Evolutionary conservation across 30 jellyfish, hydroid and myxozoan genomes (phyloP).

Genomic region (Catostylus mosaicus): DNA sequence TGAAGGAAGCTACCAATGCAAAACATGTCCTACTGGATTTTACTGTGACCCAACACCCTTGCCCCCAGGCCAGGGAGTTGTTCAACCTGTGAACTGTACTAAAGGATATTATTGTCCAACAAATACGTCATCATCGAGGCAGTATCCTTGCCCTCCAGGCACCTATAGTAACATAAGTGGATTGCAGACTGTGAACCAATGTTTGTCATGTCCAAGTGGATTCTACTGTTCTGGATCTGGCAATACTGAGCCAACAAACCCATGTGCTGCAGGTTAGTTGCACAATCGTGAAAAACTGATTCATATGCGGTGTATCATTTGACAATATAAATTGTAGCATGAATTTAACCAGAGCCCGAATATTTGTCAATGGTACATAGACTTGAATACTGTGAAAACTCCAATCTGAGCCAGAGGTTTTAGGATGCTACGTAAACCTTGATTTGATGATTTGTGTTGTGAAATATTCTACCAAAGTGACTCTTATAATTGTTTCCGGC

Average conservation of each 20-base stretch:
- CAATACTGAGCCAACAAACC: conserved; percentile 78
- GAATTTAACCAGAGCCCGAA: too few relatives aligned
- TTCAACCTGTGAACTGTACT: conserved; percentile 81
- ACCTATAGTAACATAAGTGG: conserved; percentile 83
- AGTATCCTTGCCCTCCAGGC: conserved; percentile 96
- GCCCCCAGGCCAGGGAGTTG: conserved; percentile 86
- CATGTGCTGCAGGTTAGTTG: conserved; percentile 91
- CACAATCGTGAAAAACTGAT: background rate
- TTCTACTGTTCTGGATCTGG: conserved; percentile 89
- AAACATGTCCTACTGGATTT: conserved; percentile 87
- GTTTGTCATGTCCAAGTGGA: conserved; percentile 88
- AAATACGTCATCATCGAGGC: conserved; percentile 80
- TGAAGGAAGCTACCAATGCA: conserved; percentile 76
- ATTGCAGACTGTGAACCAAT: conserved; percentile 63
- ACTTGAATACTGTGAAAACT: too few relatives aligned
- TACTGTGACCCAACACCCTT: conserved; percentile 89
- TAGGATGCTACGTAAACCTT: too few relatives aligned
- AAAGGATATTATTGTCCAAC: conserved; percentile 93
- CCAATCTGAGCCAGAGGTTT: too few relatives aligned
- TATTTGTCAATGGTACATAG: too few relatives aligned
- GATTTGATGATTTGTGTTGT: too few relatives aligned
- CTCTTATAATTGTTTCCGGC: too few relatives aligned
- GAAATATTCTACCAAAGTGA: too few relatives aligned
- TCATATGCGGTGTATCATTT: too few relatives aligned
- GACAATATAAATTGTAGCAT: too few relatives aligned